phyloP scores from a whole-genome alignment of 2,113 vertebrate species.

The Onychostruthus taczanowskii region DNA sequence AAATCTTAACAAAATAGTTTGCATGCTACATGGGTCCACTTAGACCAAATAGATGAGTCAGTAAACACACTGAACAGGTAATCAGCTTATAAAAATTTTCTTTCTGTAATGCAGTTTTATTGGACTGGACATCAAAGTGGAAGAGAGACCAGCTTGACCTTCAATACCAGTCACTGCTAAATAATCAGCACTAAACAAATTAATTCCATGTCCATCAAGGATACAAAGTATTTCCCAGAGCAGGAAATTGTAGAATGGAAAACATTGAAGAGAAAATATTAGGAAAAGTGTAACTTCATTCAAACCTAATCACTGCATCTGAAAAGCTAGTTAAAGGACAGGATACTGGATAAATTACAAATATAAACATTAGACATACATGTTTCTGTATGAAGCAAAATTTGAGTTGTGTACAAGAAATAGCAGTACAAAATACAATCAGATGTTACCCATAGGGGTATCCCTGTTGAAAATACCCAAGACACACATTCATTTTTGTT shows the following conservation, averaged over 20 bases:
- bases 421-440: not conserved
- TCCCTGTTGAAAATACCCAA: not conserved
- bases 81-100: not conserved
- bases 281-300: not conserved
- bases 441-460: not conserved
- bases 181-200: not conserved
- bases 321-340: not conserved
- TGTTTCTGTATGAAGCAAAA: not conserved
- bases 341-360: not conserved
- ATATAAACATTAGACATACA: not conserved
- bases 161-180: not conserved
- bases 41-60: not conserved
- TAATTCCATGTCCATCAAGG: not conserved
- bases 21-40: not conserved
- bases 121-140: not conserved
- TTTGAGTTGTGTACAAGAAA: not conserved
- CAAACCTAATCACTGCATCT: not conserved
- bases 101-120: not conserved
- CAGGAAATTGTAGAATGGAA: not conserved
- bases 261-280: not conserved
- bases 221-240: not conserved
- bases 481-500: not conserved
- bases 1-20: not conserved
- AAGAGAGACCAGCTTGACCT: not conserved
- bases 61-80: not conserved